Evolutionary conservation across 2,797 vertebrate genomes (phyloP).

Genomic region (Onychomys leucogaster): DNA sequence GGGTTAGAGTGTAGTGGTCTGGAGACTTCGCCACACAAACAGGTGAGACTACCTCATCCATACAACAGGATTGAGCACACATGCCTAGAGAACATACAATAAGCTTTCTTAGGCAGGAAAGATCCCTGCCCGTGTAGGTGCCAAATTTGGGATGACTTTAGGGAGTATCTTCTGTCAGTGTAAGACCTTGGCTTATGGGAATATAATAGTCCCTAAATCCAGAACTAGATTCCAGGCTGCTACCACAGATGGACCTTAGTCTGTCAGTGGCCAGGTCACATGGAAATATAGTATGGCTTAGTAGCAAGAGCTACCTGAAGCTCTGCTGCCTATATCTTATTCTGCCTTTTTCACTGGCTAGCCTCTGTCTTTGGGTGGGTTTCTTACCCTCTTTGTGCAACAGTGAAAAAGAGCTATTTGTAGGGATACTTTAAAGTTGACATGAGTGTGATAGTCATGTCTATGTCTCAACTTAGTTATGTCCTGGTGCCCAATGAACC

Average conservation of each 20-base stretch:
- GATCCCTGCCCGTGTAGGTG: constrained; percentile 70
- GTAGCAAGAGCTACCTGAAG: background rate
- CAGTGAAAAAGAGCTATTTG: background rate
- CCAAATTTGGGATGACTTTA: constrained; percentile 47
- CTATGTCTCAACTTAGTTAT: background rate
- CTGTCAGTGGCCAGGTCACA: background rate
- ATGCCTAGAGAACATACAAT: constrained; percentile 80
- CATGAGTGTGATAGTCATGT: background rate
- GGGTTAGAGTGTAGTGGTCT: background rate
- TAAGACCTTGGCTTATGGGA: background rate
- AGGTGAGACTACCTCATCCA: background rate
- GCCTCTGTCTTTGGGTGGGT: background rate
- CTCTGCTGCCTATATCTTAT: background rate
- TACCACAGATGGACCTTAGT: background rate
- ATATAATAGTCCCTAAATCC: background rate
- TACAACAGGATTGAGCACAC: constrained; percentile 75
- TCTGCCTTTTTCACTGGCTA: background rate
- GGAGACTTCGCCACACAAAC: background rate
- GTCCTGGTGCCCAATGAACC: background rate
- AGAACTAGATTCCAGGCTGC: background rate
- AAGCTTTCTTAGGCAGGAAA: constrained; percentile 64
- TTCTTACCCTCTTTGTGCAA: background rate
- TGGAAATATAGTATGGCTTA: background rate
- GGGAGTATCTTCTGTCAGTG: background rate
- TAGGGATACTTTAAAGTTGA: background rate